Conservation (phyloP, 2,113 vertebrate species). For the Nematolebias whitei region DNA sequence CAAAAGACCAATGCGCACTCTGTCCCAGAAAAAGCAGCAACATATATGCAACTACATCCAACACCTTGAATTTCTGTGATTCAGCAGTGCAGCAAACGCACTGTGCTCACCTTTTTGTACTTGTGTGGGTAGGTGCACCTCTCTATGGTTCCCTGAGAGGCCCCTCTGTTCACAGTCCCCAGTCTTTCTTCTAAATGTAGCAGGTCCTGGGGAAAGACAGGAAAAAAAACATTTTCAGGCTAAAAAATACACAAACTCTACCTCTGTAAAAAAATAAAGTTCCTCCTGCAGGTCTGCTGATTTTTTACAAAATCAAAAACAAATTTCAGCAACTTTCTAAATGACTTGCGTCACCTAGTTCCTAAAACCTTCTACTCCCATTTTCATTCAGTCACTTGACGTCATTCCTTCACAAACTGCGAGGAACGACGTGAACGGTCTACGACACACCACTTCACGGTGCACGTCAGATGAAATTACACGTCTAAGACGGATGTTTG, state of each 20-base stretch:
- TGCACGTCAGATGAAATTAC: background rate
- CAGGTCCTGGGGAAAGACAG: constrained; percentile 83
- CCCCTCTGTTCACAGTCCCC: constrained; percentile 98
- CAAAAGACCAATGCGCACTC: constrained; percentile 73
- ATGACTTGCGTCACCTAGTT: no score
- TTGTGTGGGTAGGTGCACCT: constrained; percentile 99
- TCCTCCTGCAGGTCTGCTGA: background rate
- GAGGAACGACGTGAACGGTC: background rate
- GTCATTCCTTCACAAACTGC: no score
- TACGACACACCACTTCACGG: background rate
- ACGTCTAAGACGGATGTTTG: no score
- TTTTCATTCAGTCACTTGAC: no score
- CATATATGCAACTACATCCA: constrained; percentile 58
- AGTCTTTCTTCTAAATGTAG: constrained; percentile 97
- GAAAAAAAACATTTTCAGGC: background rate
- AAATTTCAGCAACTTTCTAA: no score
- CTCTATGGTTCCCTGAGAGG: constrained; percentile 99
- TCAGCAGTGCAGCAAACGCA: constrained; percentile 2
- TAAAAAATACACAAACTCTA: background rate
- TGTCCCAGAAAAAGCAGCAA: constrained; percentile 70
- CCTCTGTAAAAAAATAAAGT: background rate
- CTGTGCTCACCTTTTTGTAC: constrained; percentile 93
- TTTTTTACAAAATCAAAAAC: no score
- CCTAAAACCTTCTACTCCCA: no score
- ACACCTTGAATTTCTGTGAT: constrained; percentile 14